phyloP scores from a whole-genome alignment of 2,797 vertebrate species.

The Staurois parvus region DNA sequence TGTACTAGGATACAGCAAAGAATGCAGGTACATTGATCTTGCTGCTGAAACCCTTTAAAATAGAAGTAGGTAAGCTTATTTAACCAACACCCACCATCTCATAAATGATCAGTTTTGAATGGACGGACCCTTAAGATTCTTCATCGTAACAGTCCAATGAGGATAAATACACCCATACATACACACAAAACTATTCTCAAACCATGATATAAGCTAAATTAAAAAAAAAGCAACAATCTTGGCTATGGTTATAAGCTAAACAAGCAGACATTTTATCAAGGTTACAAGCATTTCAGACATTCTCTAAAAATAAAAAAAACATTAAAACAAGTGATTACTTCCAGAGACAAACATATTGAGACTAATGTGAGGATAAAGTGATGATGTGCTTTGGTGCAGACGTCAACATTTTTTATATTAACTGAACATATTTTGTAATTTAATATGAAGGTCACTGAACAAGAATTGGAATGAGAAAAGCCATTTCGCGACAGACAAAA shows the following conservation, averaged over 20 bases:
- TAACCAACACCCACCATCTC: too few species aligned
- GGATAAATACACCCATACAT: background rate
- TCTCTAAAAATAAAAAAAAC: background rate
- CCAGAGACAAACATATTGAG: background rate
- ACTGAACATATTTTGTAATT: background rate
- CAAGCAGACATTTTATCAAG: background rate
- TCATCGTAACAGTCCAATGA: background rate
- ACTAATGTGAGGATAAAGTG: background rate
- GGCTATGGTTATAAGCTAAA: background rate
- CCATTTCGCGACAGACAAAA: background rate
- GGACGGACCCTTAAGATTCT: background rate
- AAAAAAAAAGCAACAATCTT: background rate
- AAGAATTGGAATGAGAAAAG: background rate
- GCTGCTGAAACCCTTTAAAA: too few species aligned
- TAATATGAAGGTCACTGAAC: background rate
- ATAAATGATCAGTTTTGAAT: background rate
- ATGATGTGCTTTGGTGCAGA: conserved; percentile 9
- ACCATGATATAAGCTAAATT: background rate
- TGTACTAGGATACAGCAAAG: background rate
- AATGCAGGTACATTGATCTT: too few species aligned
- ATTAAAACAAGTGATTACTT: background rate
- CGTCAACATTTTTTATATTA: background rate
- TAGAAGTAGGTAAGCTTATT: background rate
- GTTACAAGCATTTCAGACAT: background rate
- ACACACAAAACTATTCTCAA: background rate